phyloP scores from a whole-genome alignment of 2,888 invertebrate species.

The Drosophila birchii region DNA sequence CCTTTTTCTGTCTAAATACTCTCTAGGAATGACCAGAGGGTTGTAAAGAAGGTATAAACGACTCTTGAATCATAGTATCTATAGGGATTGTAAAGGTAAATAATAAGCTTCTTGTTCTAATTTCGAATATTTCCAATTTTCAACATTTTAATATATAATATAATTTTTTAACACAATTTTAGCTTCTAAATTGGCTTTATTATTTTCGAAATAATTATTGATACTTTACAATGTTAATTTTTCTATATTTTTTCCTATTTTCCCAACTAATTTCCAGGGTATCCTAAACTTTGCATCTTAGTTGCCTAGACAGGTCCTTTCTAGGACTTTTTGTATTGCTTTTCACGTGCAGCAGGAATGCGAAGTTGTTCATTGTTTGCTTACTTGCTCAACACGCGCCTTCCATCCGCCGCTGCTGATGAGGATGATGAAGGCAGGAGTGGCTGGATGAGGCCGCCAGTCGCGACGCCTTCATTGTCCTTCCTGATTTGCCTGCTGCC shows the following conservation, averaged over 20 bases:
- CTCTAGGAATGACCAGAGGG: neutral
- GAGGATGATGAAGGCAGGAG: constrained; percentile 18
- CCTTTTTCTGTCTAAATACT: constrained; percentile 24
- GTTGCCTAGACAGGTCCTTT: neutral
- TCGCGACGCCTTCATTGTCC: constrained; percentile 64
- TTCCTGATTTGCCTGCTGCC: constrained; percentile 70
- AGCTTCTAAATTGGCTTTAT: neutral
- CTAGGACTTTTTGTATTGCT: neutral
- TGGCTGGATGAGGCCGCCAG: constrained; percentile 48
- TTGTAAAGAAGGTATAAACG: neutral
- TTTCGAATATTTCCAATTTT: neutral
- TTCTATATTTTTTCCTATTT: neutral
- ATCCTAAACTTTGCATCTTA: too few relatives aligned
- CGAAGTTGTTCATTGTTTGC: constrained; percentile 74
- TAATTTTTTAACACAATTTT: neutral
- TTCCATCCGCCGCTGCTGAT: constrained; percentile 38
- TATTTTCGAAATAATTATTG: too few relatives aligned
- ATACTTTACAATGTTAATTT: neutral
- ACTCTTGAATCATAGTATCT: neutral
- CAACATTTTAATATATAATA: neutral
- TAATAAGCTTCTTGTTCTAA: neutral
- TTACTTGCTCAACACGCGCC: constrained; percentile 74
- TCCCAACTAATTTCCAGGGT: neutral
- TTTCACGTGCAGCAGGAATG: constrained; percentile 45
- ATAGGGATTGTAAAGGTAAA: too few relatives aligned